These are phyloP conservation scores for Anoura caudifer DNA, from an alignment of 2,113 vertebrate genomes.

Conservation along the genomic window DNA sequence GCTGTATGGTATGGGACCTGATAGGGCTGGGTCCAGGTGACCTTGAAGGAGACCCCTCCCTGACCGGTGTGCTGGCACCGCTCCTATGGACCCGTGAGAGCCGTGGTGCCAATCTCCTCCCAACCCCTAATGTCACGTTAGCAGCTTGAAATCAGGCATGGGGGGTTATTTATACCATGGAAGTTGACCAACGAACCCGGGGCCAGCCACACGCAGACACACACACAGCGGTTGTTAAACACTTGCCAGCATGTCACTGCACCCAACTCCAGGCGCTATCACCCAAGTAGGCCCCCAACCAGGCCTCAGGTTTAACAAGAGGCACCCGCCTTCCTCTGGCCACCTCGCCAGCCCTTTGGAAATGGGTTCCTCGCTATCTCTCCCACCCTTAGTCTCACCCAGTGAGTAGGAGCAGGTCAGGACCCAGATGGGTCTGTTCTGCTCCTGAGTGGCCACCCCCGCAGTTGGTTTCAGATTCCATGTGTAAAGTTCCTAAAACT, in stretches of 20 bases:
- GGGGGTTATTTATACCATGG: background rate
- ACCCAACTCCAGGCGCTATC: background rate
- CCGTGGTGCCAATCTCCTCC: background rate
- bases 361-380: background rate
- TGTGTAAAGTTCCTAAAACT: background rate
- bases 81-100: background rate
- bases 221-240: background rate
- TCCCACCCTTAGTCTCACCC: background rate
- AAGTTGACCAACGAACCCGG: background rate
- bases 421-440: background rate
- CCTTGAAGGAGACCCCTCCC: background rate
- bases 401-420: background rate
- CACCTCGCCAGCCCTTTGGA: background rate
- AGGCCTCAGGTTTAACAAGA: background rate
- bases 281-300: background rate
- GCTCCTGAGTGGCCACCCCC: background rate
- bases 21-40: background rate
- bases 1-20: background rate
- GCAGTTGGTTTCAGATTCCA: background rate
- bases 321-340: background rate
- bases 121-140: accelerated
- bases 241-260: background rate
- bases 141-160: background rate
- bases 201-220: background rate
- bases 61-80: too few relatives aligned